These are phyloP conservation scores for Dasysyrphus tricinctus DNA, from an alignment of 2,888 invertebrate genomes.

Conservation along the genomic window DNA sequence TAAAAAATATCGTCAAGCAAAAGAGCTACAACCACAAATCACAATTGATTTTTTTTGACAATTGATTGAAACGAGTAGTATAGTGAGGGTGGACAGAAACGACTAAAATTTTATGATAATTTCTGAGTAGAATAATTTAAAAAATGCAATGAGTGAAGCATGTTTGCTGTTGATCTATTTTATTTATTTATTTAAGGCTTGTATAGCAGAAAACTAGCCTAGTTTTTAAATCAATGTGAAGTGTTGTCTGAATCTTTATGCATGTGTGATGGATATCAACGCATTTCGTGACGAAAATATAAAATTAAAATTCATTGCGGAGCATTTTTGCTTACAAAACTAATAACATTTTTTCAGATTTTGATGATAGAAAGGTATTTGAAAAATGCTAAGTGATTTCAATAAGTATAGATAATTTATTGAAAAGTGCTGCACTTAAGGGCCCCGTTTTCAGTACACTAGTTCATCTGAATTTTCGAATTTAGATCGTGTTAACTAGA, in stretches of 20 bases:
- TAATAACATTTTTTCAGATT: too few relatives aligned
- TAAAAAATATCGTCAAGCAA: slow-evolving; percentile 6
- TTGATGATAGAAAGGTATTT: too few relatives aligned
- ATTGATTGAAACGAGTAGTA: slow-evolving; percentile 14
- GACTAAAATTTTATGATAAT: slow-evolving; percentile 16
- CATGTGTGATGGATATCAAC: background rate
- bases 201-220: background rate
- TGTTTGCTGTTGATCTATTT: background rate
- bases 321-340: too few relatives aligned
- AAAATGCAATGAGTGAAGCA: background rate
- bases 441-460: too few relatives aligned
- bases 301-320: background rate
- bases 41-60: slow-evolving; percentile 49
- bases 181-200: background rate
- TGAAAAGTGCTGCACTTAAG: too few relatives aligned
- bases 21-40: background rate
- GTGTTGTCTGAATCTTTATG: background rate
- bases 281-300: background rate
- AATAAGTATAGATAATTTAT: too few relatives aligned
- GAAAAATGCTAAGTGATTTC: too few relatives aligned
- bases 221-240: background rate
- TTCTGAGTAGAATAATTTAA: background rate
- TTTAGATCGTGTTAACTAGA: too few relatives aligned
- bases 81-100: slow-evolving; percentile 15
- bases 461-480: too few relatives aligned